phyloP scores from a whole-genome alignment of 2,113 vertebrate species.

The Dolichotis patagonum region DNA sequence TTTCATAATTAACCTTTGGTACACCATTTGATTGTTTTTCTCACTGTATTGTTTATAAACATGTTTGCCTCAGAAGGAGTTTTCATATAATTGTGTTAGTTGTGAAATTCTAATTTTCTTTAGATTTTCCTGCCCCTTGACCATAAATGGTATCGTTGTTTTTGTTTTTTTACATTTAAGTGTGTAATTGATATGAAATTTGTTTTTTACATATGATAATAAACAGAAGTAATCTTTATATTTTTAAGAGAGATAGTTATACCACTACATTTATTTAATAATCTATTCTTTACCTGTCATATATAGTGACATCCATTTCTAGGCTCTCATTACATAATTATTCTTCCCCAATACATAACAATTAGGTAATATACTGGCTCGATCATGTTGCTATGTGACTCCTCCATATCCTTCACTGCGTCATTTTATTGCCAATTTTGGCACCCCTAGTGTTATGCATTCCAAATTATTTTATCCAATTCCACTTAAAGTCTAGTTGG shows the following conservation, averaged over 20 bases:
- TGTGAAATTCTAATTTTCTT: neutral
- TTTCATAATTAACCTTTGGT: neutral
- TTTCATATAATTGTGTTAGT: neutral
- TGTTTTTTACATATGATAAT: neutral
- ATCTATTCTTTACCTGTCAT: neutral
- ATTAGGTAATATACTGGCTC: neutral
- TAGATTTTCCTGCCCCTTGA: neutral
- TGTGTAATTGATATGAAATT: neutral
- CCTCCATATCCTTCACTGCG: neutral
- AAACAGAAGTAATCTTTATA: neutral
- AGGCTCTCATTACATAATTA: neutral
- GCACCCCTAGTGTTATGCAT: neutral
- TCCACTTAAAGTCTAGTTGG: neutral
- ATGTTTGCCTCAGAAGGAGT: neutral
- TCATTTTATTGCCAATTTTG: neutral
- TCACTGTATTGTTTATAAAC: neutral
- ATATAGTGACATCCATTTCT: neutral
- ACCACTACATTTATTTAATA: neutral
- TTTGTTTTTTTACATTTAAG: neutral
- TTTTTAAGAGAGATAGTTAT: neutral
- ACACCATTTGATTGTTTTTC: neutral
- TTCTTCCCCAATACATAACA: neutral
- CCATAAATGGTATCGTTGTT: neutral
- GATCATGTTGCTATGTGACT: neutral
- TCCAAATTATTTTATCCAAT: neutral